These are phyloP conservation scores for Salticus scenicus DNA, from an alignment of 2,888 invertebrate species.

Conservation along the genomic window DNA sequence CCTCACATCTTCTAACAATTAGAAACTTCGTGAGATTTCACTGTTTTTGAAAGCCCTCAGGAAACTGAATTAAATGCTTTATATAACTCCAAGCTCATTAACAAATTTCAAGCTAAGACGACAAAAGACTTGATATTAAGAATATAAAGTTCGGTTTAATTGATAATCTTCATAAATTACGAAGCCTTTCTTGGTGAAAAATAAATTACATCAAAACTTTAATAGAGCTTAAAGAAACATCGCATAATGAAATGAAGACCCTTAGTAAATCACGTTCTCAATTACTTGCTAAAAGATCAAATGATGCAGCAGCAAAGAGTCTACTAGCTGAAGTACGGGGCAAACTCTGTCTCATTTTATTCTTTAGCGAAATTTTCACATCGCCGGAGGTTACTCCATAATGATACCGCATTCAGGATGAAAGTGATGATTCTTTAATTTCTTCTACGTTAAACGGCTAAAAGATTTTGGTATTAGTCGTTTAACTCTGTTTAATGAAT, in stretches of 20 bases:
- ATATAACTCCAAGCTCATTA: not conserved
- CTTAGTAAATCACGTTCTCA: not conserved
- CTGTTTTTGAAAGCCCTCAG: not conserved
- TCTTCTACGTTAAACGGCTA: slow-evolving; percentile 4
- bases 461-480: slow-evolving; percentile 11
- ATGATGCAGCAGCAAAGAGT: not conserved
- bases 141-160: slow-evolving; percentile 9
- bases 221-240: slow-evolving; percentile 4
- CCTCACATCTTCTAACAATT: no score
- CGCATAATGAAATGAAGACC: not conserved
- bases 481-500: slow-evolving; percentile 5
- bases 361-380: not conserved
- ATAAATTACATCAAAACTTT: not conserved
- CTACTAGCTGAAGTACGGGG: not conserved
- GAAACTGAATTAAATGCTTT: no score
- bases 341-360: not conserved
- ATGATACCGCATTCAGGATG: slow-evolving; percentile 6
- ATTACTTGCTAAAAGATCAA: not conserved
- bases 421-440: slow-evolving; percentile 16
- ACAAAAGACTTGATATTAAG: not conserved
- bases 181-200: not conserved
- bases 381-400: not conserved
- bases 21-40: no score
- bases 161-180: slow-evolving; percentile 5
- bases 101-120: not conserved